Conservation (phyloP, 2,113 vertebrate genomes). For the Protobothrops mucrosquamatus region DNA sequence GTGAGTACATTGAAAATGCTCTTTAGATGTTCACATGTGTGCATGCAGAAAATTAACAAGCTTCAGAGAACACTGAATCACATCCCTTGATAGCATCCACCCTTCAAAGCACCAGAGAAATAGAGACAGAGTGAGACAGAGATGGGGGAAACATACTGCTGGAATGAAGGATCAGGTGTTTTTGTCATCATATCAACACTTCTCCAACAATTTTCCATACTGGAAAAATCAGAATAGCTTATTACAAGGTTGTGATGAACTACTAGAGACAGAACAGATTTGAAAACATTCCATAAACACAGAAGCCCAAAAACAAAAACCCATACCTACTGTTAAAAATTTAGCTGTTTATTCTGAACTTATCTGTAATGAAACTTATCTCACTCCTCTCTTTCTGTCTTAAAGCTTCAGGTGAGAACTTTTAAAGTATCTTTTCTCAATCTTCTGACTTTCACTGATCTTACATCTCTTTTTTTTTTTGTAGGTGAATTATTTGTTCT, state of each 20-base stretch:
- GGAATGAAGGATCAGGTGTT: slow-evolving; percentile 34
- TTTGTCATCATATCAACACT: slow-evolving; percentile 26
- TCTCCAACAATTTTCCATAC: slow-evolving; percentile 9
- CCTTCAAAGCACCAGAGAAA: slow-evolving; percentile 25
- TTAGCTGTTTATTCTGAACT: background rate
- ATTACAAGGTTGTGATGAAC: slow-evolving; percentile 12
- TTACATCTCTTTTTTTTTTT: background rate
- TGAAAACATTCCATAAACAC: slow-evolving; percentile 27
- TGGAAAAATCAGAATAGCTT: slow-evolving; percentile 25
- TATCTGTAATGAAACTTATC: background rate
- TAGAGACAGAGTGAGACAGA: background rate
- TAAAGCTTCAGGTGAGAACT: background rate
- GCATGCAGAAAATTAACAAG: slow-evolving; percentile 12
- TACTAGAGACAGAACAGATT: slow-evolving; percentile 40
- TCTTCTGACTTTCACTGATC: background rate
- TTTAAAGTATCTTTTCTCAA: background rate
- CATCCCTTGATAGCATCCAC: slow-evolving; percentile 21
- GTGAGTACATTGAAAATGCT: slow-evolving; percentile 23
- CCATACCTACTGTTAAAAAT: background rate
- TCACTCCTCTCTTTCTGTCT: background rate
- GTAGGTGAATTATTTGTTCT: background rate
- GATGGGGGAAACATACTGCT: slow-evolving; percentile 32
- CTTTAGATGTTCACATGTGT: background rate
- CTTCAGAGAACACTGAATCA: slow-evolving; percentile 41
- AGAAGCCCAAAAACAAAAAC: slow-evolving; percentile 27